Evolutionary conservation across 1,140 invertebrate species (phyloP).

Genomic region (Phenacoccus solenopsis): DNA sequence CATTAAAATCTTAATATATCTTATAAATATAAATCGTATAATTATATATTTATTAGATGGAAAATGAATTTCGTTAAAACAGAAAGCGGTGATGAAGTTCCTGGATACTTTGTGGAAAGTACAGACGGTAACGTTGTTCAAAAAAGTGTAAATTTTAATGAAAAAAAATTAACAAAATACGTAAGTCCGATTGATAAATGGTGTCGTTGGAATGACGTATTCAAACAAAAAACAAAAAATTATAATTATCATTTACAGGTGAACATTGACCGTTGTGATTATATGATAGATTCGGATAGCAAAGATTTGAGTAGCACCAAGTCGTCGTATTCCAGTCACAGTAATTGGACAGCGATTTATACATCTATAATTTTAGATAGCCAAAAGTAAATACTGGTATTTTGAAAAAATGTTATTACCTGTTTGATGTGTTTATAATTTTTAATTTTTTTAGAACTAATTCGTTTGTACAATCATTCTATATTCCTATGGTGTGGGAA

Average conservation of each 20-base stretch:
- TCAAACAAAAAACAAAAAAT: conserved; percentile 18
- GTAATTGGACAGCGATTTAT: conserved; percentile 59
- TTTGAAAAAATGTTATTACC: conserved; percentile 22
- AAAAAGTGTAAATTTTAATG: conserved; percentile 83
- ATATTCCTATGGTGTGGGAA: conserved; percentile 68
- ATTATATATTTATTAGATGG: conserved; percentile 40
- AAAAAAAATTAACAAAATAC: conserved; percentile 70
- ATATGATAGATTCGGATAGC: conserved; percentile 77
- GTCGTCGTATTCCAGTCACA: conserved; percentile 64
- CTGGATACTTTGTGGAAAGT: conserved; percentile 46
- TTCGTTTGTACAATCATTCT: conserved; percentile 69
- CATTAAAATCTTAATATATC: conserved; percentile 14
- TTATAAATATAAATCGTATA: not conserved
- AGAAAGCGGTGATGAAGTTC: conserved; percentile 86
- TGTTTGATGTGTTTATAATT: conserved; percentile 21
- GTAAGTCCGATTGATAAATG: conserved; percentile 37
- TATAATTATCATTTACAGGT: conserved; percentile 46
- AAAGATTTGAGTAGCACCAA: conserved; percentile 53
- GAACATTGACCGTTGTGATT: conserved; percentile 61
- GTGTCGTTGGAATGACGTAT: too few relatives aligned
- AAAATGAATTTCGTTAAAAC: conserved; percentile 77
- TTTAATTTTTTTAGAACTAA: conserved; percentile 21
- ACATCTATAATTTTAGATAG: conserved; percentile 65
- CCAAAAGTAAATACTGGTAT: conserved; percentile 39
- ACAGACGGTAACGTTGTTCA: conserved; percentile 15